Evolutionary conservation across 2,888 invertebrate genomes (phyloP), one percentile per base, ranked within the genome.

Genomic region (Ptychoptera contaminata): DNA sequence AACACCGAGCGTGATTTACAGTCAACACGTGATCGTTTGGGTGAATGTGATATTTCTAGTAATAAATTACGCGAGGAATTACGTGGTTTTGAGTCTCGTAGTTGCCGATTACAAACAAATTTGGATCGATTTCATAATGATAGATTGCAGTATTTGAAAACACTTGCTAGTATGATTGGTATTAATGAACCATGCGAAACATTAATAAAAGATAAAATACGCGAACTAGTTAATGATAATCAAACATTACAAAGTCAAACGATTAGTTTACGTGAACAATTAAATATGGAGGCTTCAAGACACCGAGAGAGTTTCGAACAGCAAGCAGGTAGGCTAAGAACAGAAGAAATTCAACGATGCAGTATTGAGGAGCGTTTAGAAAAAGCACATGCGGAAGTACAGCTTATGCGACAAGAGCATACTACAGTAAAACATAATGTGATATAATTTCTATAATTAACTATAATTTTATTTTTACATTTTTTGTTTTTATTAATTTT

Each of bases 171-270:
- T 34, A 51, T 60, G 65, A 47, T 67, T 1, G 80, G 82, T 58
- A 71, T 81, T 8, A 79, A 84, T 4, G 87, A 87, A 55, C 79
- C 85, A 1, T 75, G 81, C 46, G 86, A 87, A 60, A 74, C 74
- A 42, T 70, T 82, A 31, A 81, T 88, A 48, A 84, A 84, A 60
- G 86, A 87, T 49, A 73, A 83, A 50, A 74, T 86, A 44, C 70
- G 83, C 14, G 85, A 87, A 61, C 71, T 84, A 38, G 65, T 85
- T 29, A 74, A 72, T 47, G 86, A 87, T 47, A 80, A 80, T 60
- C 83, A 85, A 61, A 81, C 83, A 50, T 79, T 80, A 67, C 68
- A 74, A 29, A 54, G 86, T 85, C 82, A 82, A 77, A 68, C 83
- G 48, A 82, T 84, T 50, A 72, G 73, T 2, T 61, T 88, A 23